Conservation (phyloP, 2,113 vertebrate genomes). For the Alaudala cheleensis region DNA sequence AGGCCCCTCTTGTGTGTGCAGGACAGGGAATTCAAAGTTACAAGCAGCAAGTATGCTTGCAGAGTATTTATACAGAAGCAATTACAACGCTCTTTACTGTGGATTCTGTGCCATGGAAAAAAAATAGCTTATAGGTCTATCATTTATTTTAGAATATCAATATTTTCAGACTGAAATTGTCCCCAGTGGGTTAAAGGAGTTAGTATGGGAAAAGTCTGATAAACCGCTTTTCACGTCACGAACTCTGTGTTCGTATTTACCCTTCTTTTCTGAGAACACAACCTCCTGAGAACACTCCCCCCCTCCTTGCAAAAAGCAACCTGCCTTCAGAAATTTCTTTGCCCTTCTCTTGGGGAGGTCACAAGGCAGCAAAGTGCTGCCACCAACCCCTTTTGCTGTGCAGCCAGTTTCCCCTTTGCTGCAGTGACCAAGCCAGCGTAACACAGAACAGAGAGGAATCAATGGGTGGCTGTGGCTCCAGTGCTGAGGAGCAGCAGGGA, state of each 20-base stretch:
- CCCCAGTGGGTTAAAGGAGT: background rate
- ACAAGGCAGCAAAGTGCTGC: background rate
- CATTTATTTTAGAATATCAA: background rate
- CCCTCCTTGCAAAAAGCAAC: background rate
- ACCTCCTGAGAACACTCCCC: background rate
- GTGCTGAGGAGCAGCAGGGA: background rate
- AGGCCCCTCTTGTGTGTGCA: background rate
- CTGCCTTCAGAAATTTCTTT: background rate
- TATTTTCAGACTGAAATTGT: background rate
- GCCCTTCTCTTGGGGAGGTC: background rate
- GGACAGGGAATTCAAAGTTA: background rate
- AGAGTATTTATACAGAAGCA: background rate
- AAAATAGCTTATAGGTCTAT: background rate
- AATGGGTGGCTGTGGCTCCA: background rate
- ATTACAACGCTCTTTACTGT: background rate
- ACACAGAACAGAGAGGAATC: accelerated
- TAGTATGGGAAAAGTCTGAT: background rate
- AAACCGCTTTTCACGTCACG: background rate
- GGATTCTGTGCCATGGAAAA: background rate
- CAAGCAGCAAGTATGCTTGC: background rate
- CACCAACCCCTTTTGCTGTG: no score
- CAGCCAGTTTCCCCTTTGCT: background rate
- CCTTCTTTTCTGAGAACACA: background rate
- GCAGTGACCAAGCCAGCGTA: background rate
- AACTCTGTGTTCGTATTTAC: accelerated